Evolutionary conservation across 2,888 invertebrate genomes (phyloP), one percentile per base, ranked within the genome.

Genomic region (Cyaniris semiargus): DNA sequence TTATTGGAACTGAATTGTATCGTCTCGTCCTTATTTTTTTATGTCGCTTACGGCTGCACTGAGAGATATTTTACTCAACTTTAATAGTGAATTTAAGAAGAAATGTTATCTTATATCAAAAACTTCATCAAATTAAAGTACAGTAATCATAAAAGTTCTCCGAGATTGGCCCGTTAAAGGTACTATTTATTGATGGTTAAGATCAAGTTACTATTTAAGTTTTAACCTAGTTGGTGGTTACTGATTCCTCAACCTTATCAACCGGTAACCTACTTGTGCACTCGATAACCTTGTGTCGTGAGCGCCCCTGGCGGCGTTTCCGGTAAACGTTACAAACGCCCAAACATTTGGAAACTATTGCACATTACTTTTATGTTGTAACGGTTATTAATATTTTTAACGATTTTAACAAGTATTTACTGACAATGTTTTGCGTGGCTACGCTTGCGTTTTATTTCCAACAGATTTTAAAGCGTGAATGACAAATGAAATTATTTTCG

Each of bases 241-340:
- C 44, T 44, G 44, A 44, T 44, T 66, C 66, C 66, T 66, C 66
- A 66, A 66, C 23, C 74, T 74, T 74, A 74, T 74, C 74, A 74
- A 48, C 48, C 53, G 18, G 74, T 48, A 74, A 23, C 74, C 74
- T 27, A 74, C 18, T 74, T 74, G 48, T 71, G 34, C 38, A 48
- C 27, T 23, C 74, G 74, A 74, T 74, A 74, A 74, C 74, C 74
- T 74, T 74, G 74, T 53, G 27, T 23, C 74, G 74, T 74, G 72
- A 44, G 48, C 74, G 74, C 48, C 48, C 27, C 74, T 53, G 27
- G 5, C 48, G 27, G 27, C 53, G 72, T 72, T 74, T 74, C 74
- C 74, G 74, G 74, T 74, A 53, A 53, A 18, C 48, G 74, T 72
- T 48, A 44, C 44, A 6, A 48, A 38, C 34, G 70, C 70, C n/a